Evolutionary conservation across 2,113 vertebrate genomes (phyloP).

Genomic region (Tursiops truncatus): DNA sequence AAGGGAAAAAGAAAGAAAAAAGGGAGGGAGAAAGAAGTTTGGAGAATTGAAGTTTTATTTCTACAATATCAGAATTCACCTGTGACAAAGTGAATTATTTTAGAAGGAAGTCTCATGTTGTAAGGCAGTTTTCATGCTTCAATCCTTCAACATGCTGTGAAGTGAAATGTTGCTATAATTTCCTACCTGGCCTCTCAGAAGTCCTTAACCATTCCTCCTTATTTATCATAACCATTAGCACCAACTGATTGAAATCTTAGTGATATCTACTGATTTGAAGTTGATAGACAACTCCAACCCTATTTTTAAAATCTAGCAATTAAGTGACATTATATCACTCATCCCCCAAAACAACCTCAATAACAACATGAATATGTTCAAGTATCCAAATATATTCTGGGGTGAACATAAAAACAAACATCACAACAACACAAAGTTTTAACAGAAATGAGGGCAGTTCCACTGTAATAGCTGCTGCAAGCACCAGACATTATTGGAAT

Average conservation of each 20-base stretch:
- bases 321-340: slow-evolving; percentile 38
- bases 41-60: background rate
- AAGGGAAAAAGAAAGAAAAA: background rate
- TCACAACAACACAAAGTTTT: background rate
- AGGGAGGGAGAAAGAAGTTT: background rate
- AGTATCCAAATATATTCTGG: slow-evolving; percentile 44
- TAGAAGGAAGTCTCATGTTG: background rate
- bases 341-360: background rate
- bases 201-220: background rate
- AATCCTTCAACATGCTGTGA: background rate
- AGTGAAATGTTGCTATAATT: background rate
- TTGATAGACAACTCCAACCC: slow-evolving; percentile 47
- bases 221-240: background rate
- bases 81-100: background rate
- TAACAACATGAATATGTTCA: slow-evolving; percentile 20
- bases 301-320: slow-evolving; percentile 49
- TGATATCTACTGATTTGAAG: slow-evolving; percentile 17
- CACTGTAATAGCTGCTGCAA: background rate
- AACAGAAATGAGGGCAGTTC: background rate
- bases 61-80: background rate
- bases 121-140: background rate
- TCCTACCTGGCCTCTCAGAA: background rate
- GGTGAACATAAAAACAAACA: slow-evolving; percentile 46
- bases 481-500: background rate
- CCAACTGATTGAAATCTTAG: background rate